phyloP scores from a whole-genome alignment of 2,113 vertebrate genomes.

The Oplegnathus fasciatus region DNA sequence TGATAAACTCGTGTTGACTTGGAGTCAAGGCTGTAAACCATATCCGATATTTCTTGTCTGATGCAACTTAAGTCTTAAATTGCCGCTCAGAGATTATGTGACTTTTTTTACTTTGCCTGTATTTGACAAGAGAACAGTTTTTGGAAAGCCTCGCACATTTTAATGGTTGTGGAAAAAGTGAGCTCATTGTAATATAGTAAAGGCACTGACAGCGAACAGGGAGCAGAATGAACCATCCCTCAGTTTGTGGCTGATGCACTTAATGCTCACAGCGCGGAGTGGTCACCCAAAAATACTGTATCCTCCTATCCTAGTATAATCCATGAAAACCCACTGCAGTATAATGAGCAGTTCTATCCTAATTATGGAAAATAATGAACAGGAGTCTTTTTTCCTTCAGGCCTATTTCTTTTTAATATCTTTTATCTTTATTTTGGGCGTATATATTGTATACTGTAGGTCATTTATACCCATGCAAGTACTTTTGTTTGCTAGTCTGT shows the following conservation, averaged over 20 bases:
- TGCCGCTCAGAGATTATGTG: slow-evolving; percentile 18
- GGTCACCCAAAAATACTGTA: slow-evolving; percentile 26
- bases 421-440: not conserved
- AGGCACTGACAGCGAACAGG: slow-evolving; percentile 59
- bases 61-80: slow-evolving; percentile 27
- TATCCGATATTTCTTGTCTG: slow-evolving; percentile 9
- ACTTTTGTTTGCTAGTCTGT: not conserved
- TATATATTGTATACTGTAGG: not conserved
- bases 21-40: not conserved
- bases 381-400: too few species aligned
- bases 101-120: slow-evolving; percentile 36
- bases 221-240: slow-evolving; percentile 54
- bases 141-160: slow-evolving; percentile 65
- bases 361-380: slow-evolving; percentile 19
- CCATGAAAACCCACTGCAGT: slow-evolving; percentile 5
- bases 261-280: slow-evolving; percentile 34
- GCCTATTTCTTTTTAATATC: not conserved
- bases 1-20: not conserved
- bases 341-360: slow-evolving; percentile 16
- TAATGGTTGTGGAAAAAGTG: slow-evolving; percentile 79
- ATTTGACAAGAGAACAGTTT: slow-evolving; percentile 57
- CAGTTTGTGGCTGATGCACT: slow-evolving; percentile 48
- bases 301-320: slow-evolving; percentile 28
- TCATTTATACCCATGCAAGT: not conserved
- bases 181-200: slow-evolving; percentile 69